Base-by-base conservation (phyloP, 2,797 vertebrate species). In the Enteromius fasciolatus region DNA sequence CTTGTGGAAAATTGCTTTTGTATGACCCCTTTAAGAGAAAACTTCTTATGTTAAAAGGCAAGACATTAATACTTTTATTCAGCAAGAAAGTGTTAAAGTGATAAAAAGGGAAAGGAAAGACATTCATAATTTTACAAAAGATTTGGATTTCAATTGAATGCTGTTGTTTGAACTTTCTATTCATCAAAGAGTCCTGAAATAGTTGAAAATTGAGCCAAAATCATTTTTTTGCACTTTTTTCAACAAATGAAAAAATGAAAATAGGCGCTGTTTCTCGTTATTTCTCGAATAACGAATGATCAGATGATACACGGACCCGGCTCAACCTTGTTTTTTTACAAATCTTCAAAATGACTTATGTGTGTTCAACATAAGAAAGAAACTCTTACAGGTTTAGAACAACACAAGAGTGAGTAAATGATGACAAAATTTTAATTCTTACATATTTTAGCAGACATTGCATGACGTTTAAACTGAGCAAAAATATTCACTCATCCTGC, bases 1-100 rank as follows among this genome's bases (percentile, higher is more conserved):
- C 31, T 31, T 31, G 31, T 31, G 31, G 31, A 31, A 31, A 31
- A 31, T 3, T 31, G 31, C 31, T 31, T 31, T 31, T 31, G 31
- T 31, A 31, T 31, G 31, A 31, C 31, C 31, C 31, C 31, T 31
- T 80, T 8, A 70, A 80, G 15, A 70, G 44, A 66, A 70, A 80
- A 25, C 50, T 44, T 69, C 12, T 2, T 67, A 25, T 20, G 9
- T 33, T 12, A 70, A 59, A 36, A 57, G 36, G 36, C 9, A 50
- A 31, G 46, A 50, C 18, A 67, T 39, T 39, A 39, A 59, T 12
- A 23, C 54, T 23, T 57, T 57, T 66, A 66, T 36, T 61, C 23
- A 61, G 57, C 11, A 61, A 64, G 7, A 7, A 28, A 10, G 41
- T 4, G 23, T 46, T 46, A 25, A 28, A 69, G 23, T 25, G n/a